These are phyloP conservation scores for Platysternon megacephalum DNA, from an alignment of 2,113 vertebrate species.

Conservation along the genomic window DNA sequence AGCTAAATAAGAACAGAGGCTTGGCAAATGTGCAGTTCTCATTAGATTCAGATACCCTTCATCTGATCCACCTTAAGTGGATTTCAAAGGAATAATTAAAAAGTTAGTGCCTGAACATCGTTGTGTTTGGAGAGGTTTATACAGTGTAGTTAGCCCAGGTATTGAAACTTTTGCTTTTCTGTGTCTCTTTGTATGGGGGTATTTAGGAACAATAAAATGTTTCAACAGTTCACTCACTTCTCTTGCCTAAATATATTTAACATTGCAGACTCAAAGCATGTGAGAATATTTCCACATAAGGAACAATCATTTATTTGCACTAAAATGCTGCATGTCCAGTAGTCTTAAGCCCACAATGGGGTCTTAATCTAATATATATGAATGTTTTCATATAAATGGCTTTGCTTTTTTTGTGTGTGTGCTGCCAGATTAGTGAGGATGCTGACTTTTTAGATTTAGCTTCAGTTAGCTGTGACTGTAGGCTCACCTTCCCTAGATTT, in stretches of 20 bases:
- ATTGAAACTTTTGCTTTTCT: background rate
- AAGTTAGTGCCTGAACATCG: background rate
- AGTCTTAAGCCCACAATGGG: background rate
- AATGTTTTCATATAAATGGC: background rate
- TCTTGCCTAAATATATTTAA: background rate
- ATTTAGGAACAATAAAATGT: slow-evolving; percentile 18
- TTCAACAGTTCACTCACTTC: background rate
- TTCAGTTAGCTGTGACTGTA: background rate
- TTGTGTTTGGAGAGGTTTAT: too few relatives aligned
- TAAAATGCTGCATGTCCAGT: background rate
- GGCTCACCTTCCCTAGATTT: background rate
- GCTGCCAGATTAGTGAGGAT: background rate
- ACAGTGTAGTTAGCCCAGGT: background rate
- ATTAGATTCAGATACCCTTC: background rate
- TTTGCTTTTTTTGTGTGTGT: background rate
- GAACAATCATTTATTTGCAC: background rate
- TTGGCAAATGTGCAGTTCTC: background rate
- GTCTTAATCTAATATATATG: background rate
- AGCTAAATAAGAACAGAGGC: background rate
- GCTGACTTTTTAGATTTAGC: background rate
- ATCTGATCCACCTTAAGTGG: background rate
- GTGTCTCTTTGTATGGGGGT: background rate
- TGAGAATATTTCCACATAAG: background rate
- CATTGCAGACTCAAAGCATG: too few relatives aligned
- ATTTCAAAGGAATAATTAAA: background rate